Base-by-base conservation (phyloP, 2,888 invertebrate species). In the Gymnosoma rotundatum region DNA sequence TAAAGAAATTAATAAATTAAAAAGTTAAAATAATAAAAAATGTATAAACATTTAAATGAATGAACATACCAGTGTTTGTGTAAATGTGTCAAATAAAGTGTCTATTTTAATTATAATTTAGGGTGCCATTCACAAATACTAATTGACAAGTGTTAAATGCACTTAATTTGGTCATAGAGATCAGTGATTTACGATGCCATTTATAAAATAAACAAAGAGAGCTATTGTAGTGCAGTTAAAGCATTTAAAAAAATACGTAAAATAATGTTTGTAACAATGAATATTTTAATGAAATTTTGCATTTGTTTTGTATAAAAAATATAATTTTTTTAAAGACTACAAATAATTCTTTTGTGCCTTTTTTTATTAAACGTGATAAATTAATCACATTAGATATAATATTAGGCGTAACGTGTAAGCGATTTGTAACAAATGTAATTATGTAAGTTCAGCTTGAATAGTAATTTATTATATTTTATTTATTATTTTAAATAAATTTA, bases 1-100 rank as follows among this genome's bases (percentile, higher is more conserved):
- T 69, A 64, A 25, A 76, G 69, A 56, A 76, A 64, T 78, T 72
- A 76, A 83, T 86, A 86, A 86, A 86, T 86, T 86, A 84, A 86
- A 67, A 81, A 84, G 78, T 84, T 81, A 67, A 25, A 63, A 67
- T 78, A 56, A 75, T 36, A 61, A 54, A 14, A 60, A 70, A 38
- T 16, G 21, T 48, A 32, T 25, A 52, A 67, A 9, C 21, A 18
- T n/a, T 21, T 14, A 45, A 52, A 52, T 21, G 16, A 52, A 52
- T n/a, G 16, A 14, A 32, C 58, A 14, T 5, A 58, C 60, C 25
- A 52, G 60, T 50, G 50, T 64, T 38, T 52, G 32, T 20, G 12
- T 16, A 16, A 79, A 42, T 64, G 66, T 73, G 42, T 56, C 20
- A 32, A 70, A 69, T 58, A 64, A 64, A 50, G 69, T 75, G 81